These are phyloP conservation scores for Leptoclinus maculatus DNA, from an alignment of 2,797 vertebrate species.

Conservation along the genomic window DNA sequence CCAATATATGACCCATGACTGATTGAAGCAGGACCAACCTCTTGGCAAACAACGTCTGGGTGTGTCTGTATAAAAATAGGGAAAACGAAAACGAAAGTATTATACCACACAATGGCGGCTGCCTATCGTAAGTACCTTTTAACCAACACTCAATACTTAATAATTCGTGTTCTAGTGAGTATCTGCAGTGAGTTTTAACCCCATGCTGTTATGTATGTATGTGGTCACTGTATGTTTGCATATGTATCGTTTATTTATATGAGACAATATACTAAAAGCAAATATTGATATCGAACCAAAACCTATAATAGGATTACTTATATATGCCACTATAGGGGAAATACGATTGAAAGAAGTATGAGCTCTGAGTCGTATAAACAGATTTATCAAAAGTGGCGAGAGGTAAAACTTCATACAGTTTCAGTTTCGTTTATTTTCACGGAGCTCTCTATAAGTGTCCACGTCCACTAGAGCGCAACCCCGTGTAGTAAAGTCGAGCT, in stretches of 20 bases:
- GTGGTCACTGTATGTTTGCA: background rate
- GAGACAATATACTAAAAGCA: background rate
- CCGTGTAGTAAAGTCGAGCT: background rate
- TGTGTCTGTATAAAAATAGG: background rate
- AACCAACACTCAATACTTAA: background rate
- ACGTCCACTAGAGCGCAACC: rapidly evolving
- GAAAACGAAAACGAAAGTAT: constrained; percentile 13
- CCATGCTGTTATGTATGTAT: background rate
- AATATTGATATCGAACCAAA: background rate
- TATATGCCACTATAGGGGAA: no score
- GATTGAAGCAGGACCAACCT: background rate
- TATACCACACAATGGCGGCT: constrained; percentile 14
- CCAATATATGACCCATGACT: background rate
- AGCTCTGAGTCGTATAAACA: background rate
- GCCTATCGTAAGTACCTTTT: background rate
- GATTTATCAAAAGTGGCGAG: background rate
- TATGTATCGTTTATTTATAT: background rate
- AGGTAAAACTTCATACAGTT: background rate
- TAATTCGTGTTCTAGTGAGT: background rate
- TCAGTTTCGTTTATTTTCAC: constrained; percentile 18
- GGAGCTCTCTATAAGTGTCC: no score
- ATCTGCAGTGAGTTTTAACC: background rate
- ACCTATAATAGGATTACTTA: background rate
- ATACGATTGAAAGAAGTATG: background rate
- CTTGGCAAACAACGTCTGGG: background rate